Conservation (phyloP, 23 tunicate genomes). For the Trididemnum miniatum region DNA sequence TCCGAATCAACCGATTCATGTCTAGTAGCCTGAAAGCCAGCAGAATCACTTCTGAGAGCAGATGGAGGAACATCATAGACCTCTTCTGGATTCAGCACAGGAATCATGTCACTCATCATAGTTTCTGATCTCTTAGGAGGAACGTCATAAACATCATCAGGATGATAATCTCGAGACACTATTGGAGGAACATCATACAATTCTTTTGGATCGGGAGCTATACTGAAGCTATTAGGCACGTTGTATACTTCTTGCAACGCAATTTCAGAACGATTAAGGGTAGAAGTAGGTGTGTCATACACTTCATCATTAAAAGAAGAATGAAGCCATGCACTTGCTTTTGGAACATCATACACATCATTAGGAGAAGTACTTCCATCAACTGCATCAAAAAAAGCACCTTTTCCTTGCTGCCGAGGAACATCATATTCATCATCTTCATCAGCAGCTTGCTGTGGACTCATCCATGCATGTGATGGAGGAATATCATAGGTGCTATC, state of each 20-base stretch:
- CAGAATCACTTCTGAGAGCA: constrained; percentile 22
- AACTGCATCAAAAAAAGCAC: not conserved
- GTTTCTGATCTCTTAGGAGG: constrained; percentile 57
- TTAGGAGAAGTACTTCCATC: constrained; percentile 43
- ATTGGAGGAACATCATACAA: constrained; percentile 89
- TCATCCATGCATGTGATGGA: constrained; percentile 56
- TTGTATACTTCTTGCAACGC: constrained; percentile 74
- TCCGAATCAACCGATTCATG: constrained; percentile 65
- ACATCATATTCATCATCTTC: constrained; percentile 76
- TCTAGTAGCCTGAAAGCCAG: not conserved
- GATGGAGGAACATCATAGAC: constrained; percentile 82
- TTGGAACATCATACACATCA: constrained; percentile 79
- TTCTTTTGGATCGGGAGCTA: constrained; percentile 52
- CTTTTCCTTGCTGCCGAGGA: constrained; percentile 43
- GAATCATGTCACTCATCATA: constrained; percentile 31
- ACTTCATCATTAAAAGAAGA: constrained; percentile 42
- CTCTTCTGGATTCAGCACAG: constrained; percentile 59
- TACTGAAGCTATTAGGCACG: constrained; percentile 48
- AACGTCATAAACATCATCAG: constrained; percentile 81
- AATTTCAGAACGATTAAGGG: not conserved
- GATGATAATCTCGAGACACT: constrained; percentile 42
- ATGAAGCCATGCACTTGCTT: constrained; percentile 34
- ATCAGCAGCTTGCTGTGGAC: not conserved
- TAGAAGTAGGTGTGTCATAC: constrained; percentile 54
- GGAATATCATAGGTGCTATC: constrained; percentile 85